Evolutionary conservation across 2,797 vertebrate species (phyloP).

Genomic region (Xenops minutus): DNA sequence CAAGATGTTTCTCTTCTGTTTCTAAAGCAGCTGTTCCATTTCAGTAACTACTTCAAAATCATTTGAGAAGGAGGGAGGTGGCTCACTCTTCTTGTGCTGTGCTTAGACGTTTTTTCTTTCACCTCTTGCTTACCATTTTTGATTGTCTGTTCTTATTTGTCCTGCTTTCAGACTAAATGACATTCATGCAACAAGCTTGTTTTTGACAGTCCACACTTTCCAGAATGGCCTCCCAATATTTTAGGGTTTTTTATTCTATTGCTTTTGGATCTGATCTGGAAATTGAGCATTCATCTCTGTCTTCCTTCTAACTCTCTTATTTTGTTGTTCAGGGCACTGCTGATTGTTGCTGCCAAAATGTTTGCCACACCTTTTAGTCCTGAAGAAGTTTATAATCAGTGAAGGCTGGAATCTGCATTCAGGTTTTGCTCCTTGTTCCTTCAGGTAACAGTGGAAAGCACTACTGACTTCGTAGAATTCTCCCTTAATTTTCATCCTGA

Average conservation of each 20-base stretch:
- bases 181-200: background rate
- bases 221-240: background rate
- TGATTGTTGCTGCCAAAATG: background rate
- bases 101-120: background rate
- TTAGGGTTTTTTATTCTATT: background rate
- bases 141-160: background rate
- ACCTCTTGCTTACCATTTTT: background rate
- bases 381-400: background rate
- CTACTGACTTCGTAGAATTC: background rate
- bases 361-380: background rate
- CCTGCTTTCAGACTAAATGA: background rate
- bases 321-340: background rate
- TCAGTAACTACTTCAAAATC: background rate
- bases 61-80: background rate
- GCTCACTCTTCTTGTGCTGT: background rate
- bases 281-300: fast-evolving
- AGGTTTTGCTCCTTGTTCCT: background rate
- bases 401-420: background rate
- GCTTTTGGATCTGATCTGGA: background rate
- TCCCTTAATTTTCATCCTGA: background rate
- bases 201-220: background rate
- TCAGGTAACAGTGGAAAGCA: background rate
- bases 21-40: background rate
- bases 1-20: background rate
- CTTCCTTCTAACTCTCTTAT: background rate